Evolutionary conservation across 2,797 vertebrate genomes (phyloP), one percentile per base, ranked within the genome.

Genomic region (Spheniscus humboldti): DNA sequence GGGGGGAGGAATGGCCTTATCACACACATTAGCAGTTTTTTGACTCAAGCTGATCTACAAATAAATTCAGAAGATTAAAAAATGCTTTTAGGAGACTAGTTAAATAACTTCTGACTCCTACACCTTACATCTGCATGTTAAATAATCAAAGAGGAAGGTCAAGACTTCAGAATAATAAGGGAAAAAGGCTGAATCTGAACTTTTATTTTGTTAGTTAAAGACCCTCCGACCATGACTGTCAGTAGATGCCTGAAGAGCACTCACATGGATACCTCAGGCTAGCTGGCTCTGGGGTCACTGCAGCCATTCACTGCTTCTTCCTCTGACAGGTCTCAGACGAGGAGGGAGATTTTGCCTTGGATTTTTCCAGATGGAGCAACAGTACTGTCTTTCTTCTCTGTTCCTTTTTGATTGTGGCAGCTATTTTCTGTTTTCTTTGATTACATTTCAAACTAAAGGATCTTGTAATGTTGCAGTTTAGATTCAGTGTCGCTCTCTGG

Each of bases 341-440:
- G 5, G 4, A 76, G 11, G 7, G 18, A 86, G n/a, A 22, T 55
- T 76, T 79, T 47, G 7, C 7, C 19, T 62, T 47, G 17, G 13
- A 22, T 73, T 76, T 90, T 93, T 93, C 59, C 30, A 82, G 11
- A 5, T 43, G 7, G 6, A 88, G 3, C 4, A 73, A 25, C 4
- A 14, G 3, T 45, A 23, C 2, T 60, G 2, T 56, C 13, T 56
- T 39, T 73, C 20, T 72, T 52, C 27, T 57, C 22, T 73, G 6
- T 53, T 85, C 8, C 8, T 76, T 69, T 79, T 76, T 62, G 28
- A 50, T 63, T 52, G 16, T 80, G 39, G 53, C 35, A 80, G 24
- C 13, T 88, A 86, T 84, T 90, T 94, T 88, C 60, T 86, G 4
- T 56, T 67, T 80, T 83, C 68, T 88, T 80, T 90, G 53, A 68